Base-by-base conservation (phyloP, 2,888 invertebrate genomes). In the Cosmorhoe ocellata region DNA sequence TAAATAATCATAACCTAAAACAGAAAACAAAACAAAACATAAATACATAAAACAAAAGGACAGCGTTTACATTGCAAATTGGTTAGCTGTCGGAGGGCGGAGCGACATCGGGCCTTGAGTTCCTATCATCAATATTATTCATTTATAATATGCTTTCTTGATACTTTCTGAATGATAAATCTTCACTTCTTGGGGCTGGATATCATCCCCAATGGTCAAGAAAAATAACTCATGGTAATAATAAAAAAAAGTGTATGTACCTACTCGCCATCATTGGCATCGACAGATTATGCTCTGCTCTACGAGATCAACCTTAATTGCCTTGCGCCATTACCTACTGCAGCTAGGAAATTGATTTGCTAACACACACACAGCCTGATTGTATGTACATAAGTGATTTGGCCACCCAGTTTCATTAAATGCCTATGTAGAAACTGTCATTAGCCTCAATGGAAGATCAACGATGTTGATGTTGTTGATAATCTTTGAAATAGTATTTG, bases 251-350 rank as follows among this genome's bases (percentile, higher is more conserved):
- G 14, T 74, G 72, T 68, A n/a, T n/a, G n/a, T n/a, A n/a, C n/a
- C 72, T 14, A 38, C 33, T 40, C 65, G 70, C 65, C 74, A 2
- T 75, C 72, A 72, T 73, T 73, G 73, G 73, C 71, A 71, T 69
- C 61, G 58, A 61, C 49, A 57, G 60, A 41, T n/a, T n/a, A n/a
- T n/a, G n/a, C n/a, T 49, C 38, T 24, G n/a, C 33, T 40, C 9
- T 28, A 43, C 48, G 55, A 61, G 57, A 70, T 70, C 72, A 72
- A 59, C 69, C 69, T 66, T 64, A 72, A 73, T 72, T 69, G 65
- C 60, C 60, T 68, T 64, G 63, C 64, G 53, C 56, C 56, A 61
- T 51, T 46, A 42, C 59, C 53, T 28, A 43, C 51, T 33, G 18
- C 18, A 32, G 46, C 26, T 42, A 31, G 43, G 40, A 51, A 51